Conservation (phyloP, 2,888 invertebrate genomes). For the Ramazzottius varieornatus region DNA sequence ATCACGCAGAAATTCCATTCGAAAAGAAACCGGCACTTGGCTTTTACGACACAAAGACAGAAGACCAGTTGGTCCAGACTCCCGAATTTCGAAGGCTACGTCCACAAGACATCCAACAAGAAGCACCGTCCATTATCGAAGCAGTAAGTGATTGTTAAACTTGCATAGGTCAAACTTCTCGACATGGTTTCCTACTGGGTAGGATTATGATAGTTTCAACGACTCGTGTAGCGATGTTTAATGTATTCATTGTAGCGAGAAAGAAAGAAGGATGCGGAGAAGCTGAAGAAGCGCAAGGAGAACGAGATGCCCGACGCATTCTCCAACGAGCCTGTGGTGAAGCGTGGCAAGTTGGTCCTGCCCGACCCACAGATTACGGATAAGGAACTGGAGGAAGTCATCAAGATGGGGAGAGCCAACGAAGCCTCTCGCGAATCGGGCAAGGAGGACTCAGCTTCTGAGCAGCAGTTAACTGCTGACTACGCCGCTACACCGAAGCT, state of each 20-base stretch:
- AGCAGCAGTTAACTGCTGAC: conserved; percentile 63
- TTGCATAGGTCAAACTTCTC: background rate
- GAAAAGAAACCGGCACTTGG: conserved; percentile 59
- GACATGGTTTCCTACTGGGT: too few relatives aligned
- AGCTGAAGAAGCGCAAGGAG: conserved; percentile 76
- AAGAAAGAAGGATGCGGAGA: conserved; percentile 75
- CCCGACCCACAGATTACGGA: conserved; percentile 92
- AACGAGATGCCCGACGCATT: conserved; percentile 66
- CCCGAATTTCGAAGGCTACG: conserved; percentile 65
- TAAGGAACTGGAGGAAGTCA: conserved; percentile 36
- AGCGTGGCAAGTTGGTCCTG: conserved; percentile 76
- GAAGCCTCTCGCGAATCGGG: conserved; percentile 40
- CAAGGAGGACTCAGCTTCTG: conserved; percentile 46
- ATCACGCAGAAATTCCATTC: conserved; percentile 88
- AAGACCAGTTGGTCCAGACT: conserved; percentile 58
- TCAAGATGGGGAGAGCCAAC: conserved; percentile 47
- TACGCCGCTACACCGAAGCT: conserved; percentile 49
- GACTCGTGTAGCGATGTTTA: background rate
- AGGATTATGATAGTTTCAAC: too few relatives aligned
- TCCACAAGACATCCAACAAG: conserved; percentile 4
- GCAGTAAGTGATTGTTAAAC: conserved; percentile 12
- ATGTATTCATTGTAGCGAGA: conserved; percentile 35
- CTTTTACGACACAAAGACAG: conserved; percentile 77
- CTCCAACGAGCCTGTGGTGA: conserved; percentile 46
- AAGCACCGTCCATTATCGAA: background rate